A percentile compares a stretch with the other conserved stretches of the same genome.
Conservation (phyloP, 2,888 invertebrate genomes). For the Acleris holmiana region DNA sequence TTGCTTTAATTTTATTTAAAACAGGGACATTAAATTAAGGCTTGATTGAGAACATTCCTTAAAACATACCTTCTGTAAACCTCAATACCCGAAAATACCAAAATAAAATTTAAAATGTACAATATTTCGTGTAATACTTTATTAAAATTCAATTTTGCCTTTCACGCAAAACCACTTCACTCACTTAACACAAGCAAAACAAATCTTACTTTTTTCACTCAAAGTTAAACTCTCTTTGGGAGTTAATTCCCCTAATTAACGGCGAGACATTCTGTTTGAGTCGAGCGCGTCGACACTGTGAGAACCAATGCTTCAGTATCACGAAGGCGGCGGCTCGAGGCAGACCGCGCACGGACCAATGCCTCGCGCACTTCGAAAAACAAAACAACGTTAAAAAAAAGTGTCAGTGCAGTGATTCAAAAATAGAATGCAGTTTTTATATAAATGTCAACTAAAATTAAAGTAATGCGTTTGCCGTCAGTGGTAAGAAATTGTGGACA, state of each 20-base stretch:
- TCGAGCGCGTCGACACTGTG: conserved; percentile 36
- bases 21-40: no score
- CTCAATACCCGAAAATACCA: no score
- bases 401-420: conserved; percentile 39
- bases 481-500: conserved; percentile 66
- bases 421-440: conserved; percentile 40
- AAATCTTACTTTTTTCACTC: not conserved
- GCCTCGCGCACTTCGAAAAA: conserved; percentile 30
- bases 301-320: conserved; percentile 59
- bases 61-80: no score
- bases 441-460: conserved; percentile 76
- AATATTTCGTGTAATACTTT: not conserved
- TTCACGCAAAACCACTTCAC: not conserved
- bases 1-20: no score
- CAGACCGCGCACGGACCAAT: conserved; percentile 48
- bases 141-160: not conserved
- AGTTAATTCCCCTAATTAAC: conserved; percentile 32
- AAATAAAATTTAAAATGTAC: no score
- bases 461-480: conserved; percentile 79
- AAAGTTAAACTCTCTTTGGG: conserved; percentile 19
- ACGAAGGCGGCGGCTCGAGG: conserved; percentile 59
- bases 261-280: conserved; percentile 44
- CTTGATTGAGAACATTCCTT: no score
- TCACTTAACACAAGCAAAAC: not conserved
- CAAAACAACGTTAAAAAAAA: conserved; percentile 37